These are phyloP conservation scores for Ichneumon xanthorius DNA, from an alignment of 2,888 invertebrate genomes.

Conservation along the genomic window DNA sequence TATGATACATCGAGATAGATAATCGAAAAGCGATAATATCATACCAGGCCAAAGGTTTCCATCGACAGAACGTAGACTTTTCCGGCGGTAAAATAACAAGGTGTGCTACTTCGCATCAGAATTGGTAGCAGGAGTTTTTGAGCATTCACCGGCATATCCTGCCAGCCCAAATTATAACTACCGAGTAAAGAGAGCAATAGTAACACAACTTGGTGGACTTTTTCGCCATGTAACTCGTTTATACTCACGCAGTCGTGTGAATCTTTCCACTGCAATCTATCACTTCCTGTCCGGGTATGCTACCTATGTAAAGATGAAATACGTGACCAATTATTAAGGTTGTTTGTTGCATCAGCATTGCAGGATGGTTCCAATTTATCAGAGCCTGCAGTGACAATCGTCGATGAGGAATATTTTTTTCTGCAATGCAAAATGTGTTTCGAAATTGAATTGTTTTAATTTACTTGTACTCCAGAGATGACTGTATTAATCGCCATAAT, in stretches of 20 bases:
- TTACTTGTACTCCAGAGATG: neutral
- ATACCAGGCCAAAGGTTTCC: too few species aligned
- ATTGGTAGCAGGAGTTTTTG: constrained; percentile 22
- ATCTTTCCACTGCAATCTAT: constrained; percentile 19
- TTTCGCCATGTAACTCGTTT: neutral
- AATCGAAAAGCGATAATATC: too few species aligned
- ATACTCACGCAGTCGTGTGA: neutral
- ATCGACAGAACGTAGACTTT: too few species aligned
- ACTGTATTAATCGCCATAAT: neutral
- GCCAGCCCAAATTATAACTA: constrained; percentile 46
- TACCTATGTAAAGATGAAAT: neutral
- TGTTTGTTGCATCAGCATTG: neutral
- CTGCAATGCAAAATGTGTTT: neutral
- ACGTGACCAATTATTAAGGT: neutral
- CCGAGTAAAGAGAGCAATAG: neutral
- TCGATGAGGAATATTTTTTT: neutral
- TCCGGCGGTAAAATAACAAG: too few species aligned
- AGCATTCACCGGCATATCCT: constrained; percentile 7
- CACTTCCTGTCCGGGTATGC: constrained; percentile 25
- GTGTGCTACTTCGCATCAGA: too few species aligned
- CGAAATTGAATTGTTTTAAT: neutral
- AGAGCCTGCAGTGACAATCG: neutral
- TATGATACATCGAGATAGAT: too few species aligned
- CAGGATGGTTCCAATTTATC: neutral
- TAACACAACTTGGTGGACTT: neutral